Percentiles rank a stretch among this genome's conserved stretches.
These are phyloP conservation scores for Tricholauxania praeusta DNA, from an alignment of 2,888 invertebrate genomes.

Conservation along the genomic window DNA sequence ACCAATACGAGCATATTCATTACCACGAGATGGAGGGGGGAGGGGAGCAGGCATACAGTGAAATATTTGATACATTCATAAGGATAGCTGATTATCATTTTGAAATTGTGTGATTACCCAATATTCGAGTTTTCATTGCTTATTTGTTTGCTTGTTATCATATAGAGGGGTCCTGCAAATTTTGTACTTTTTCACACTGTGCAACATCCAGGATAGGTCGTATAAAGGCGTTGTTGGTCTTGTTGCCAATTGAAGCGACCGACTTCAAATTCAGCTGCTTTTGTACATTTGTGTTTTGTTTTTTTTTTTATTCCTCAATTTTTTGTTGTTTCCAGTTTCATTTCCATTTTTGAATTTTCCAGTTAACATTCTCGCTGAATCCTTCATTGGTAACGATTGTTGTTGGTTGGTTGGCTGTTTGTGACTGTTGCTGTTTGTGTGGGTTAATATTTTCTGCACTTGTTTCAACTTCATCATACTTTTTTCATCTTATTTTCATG, in stretches of 20 bases:
- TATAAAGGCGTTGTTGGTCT: neutral
- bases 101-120: too few relatives aligned
- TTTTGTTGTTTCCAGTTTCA: conserved; percentile 5
- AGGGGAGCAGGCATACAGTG: neutral
- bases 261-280: too few relatives aligned
- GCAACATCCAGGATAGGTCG: too few relatives aligned
- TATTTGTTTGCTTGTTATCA: too few relatives aligned
- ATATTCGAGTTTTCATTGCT: too few relatives aligned
- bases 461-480: neutral
- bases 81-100: too few relatives aligned
- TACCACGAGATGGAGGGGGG: neutral
- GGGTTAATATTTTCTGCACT: neutral
- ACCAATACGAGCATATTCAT: neutral
- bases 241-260: neutral
- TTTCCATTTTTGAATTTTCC: conserved; percentile 8
- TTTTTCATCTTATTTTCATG: neutral
- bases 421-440: neutral
- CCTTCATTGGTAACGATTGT: neutral
- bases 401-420: neutral
- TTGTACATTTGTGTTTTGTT: neutral
- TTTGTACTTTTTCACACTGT: too few relatives aligned
- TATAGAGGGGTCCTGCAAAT: too few relatives aligned
- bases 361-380: conserved; percentile 26
- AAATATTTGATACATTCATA: too few relatives aligned
- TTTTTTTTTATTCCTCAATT: neutral